Base-by-base conservation (phyloP, 1,140 invertebrate genomes). In the Gonatopus flavifemur region DNA sequence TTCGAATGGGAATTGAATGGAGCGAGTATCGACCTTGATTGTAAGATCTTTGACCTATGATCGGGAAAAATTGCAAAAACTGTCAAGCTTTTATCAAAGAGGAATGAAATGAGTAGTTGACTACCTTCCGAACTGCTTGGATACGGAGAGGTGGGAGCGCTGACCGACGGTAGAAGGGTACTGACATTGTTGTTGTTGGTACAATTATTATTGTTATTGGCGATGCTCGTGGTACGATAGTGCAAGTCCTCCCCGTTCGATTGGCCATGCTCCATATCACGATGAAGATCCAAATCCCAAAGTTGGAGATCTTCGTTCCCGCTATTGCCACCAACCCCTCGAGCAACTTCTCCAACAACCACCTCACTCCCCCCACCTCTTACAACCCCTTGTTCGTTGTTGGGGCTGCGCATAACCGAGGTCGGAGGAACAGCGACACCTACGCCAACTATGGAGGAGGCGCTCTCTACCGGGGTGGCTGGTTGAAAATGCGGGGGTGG, bases 301-400 rank as follows among this genome's bases (percentile, higher is more conserved):
- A 93, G 81, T 57, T 93, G 90, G 35, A 91, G 79, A 55, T 90
- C 89, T 41, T 87, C 85, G 64, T 88, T 78, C 67, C 88, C 74
- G 68, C n/a, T n/a, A n/a, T n/a, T n/a, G n/a, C n/a, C n/a, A 81
- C 83, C 48, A n/a, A n/a, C n/a, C n/a, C n/a, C n/a, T n/a, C n/a
- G n/a, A n/a, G n/a, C n/a, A n/a, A n/a, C n/a, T n/a, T n/a, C n/a
- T n/a, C n/a, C n/a, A n/a, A n/a, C n/a, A n/a, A n/a, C n/a, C n/a
- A n/a, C n/a, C n/a, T n/a, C n/a, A n/a, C n/a, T n/a, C n/a, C n/a
- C n/a, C n/a, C n/a, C n/a, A n/a, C n/a, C n/a, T n/a, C n/a, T n/a
- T n/a, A n/a, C n/a, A n/a, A n/a, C n/a, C n/a, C n/a, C n/a, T n/a
- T n/a, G n/a, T n/a, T n/a, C n/a, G n/a, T n/a, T n/a, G n/a, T n/a